Base-by-base conservation (phyloP, 92 coral and sea anemone genomes). In the Zoanthus sociatus region DNA sequence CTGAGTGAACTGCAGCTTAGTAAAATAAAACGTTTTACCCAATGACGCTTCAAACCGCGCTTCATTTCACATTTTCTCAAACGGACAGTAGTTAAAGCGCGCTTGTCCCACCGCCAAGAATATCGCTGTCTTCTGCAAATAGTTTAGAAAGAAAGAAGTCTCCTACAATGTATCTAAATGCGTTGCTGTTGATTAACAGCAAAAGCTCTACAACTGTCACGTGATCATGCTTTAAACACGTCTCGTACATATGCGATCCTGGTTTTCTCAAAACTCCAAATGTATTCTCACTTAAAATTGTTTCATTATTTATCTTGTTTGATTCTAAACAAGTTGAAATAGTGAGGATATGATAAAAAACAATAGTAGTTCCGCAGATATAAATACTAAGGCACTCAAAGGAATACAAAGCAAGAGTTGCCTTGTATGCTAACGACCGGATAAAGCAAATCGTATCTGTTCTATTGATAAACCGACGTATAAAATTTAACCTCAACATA, bases 321-420 rank as follows among this genome's bases (percentile, higher is more conserved):
- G 21, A 13, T 1, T 10, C 20, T 44, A 48, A 30, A 17, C 89
- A 86, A 67, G 90, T 48, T 77, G 89, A 70, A 31, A 88, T 78
- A 2, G 91, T 61, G 2, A 91, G 73, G 12, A 91, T 56, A 18
- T 91, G 84, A 82, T 87, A 91, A 0, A 82, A 84, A 2, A 90
- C 93, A 5, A 83, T 47, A 17, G 87, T 60, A 32, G 86, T 87
- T 20, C 89, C 93, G 5, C 79, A 71, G 18, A 71, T 47, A 44
- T 76, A 85, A 53, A 87, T 56, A 14, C 50, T n/a, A 48, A 76
- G 87, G 72, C 58, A 66, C 48, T 91, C 89, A 32, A 88, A 9
- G 1, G 86, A 67, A 58, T 91, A 87, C 47, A 91, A 31, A 7
- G 60, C 81, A 46, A 90, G 45, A 63, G 79, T 46, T 2, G 51